Evolutionary conservation across 2,797 vertebrate species (phyloP), one percentile per base, ranked within the genome.

Genomic region (Poecilia picta): DNA sequence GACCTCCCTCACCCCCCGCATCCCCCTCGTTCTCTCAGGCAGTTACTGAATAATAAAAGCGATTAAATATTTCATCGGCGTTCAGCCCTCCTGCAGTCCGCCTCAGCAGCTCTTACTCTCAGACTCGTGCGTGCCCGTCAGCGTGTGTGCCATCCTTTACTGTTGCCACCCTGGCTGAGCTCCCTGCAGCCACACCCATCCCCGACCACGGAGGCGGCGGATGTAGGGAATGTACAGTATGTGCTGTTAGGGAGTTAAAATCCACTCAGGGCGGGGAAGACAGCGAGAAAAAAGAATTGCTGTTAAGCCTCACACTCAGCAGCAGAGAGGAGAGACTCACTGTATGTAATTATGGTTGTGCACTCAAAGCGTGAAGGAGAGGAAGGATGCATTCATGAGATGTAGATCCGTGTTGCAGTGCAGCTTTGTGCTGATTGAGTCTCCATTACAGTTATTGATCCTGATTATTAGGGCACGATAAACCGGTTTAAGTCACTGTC

Each of bases 21-120:
- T 83, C 68, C 77, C 77, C 64, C 83, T 83, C 83, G 76, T 78
- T 86, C 89, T 76, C 75, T 85, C 83, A 88, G 86, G 87, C 87
- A 89, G 86, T 86, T 89, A 83, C 85, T 96, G 84, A 95, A 96
- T 95, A 94, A 95, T 95, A 93, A 89, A 95, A 91, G 91, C 90
- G 89, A 95, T 96, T 81, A 95, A 96, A 96, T 95, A 96, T 96
- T 95, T 93, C 95, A 91, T 85, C 93, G 94, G 92, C 93, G 92
- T 93, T 94, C 88, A 87, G 89, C 85, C 92, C 91, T 93, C 94
- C 94, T 89, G 91, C 83, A 89, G 93, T 92, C 91, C 72, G 68
- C 89, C 92, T 86, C 91, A 84, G 80, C 88, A 84, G 88, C 87
- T 70, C 76, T 85, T 72, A 85, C 85, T 81, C 5, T 83, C 71